Conservation (phyloP, 1,140 invertebrate genomes). For the Eufriesea mexicana region DNA sequence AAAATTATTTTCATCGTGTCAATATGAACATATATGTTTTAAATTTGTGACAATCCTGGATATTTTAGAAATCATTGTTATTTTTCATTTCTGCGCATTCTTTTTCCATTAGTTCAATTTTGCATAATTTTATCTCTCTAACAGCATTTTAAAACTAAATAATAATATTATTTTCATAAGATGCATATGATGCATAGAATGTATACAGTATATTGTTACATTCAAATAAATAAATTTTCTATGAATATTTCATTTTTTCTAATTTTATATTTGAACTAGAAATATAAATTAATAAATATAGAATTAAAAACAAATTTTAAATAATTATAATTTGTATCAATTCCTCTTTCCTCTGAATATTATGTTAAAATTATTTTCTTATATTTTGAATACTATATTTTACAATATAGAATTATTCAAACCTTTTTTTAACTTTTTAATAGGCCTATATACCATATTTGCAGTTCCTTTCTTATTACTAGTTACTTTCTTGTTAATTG, state of each 20-base stretch:
- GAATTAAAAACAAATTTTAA: not conserved
- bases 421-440: constrained; percentile 46
- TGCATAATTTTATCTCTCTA: not conserved
- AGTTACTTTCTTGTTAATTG: not conserved
- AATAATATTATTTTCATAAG: not conserved
- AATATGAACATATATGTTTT: not conserved
- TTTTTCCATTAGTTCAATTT: not conserved
- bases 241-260: not conserved
- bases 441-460: constrained; percentile 22
- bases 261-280: not conserved
- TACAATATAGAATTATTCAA: constrained; percentile 42
- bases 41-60: too few species aligned
- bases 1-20: not conserved
- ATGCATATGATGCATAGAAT: not conserved
- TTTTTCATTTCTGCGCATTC: too few species aligned
- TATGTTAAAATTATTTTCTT: not conserved
- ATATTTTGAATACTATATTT: not conserved
- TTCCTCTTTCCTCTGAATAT: constrained; percentile 11
- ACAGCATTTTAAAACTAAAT: not conserved
- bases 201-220: not conserved
- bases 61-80: too few species aligned
- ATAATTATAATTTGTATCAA: not conserved
- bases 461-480: not conserved
- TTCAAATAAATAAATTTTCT: not conserved
- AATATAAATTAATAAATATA: not conserved